Evolutionary conservation across 2,113 vertebrate genomes (phyloP).

Genomic region (Oreochromis niloticus): DNA sequence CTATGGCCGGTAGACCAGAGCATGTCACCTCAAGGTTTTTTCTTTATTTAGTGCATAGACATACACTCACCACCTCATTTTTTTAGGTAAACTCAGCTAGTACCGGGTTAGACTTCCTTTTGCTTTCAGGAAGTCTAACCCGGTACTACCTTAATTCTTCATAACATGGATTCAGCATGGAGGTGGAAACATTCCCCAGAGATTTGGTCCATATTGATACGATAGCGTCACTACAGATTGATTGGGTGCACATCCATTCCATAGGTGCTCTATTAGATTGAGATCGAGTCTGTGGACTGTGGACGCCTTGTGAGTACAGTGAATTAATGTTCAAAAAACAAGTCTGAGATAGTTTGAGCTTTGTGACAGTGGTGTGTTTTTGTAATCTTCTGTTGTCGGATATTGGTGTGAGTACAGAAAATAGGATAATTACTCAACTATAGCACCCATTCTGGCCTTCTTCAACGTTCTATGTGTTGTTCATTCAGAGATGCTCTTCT

Average conservation of each 20-base stretch:
- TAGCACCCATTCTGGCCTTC: neutral
- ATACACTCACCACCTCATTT: neutral
- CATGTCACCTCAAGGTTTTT: neutral
- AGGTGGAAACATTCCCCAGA: neutral
- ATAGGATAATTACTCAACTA: neutral
- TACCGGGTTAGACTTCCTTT: neutral
- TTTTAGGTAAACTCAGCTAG: neutral
- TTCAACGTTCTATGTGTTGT: neutral
- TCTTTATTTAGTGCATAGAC: neutral
- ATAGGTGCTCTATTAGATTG: neutral
- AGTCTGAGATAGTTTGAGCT: neutral
- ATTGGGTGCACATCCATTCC: neutral
- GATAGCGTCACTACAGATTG: neutral
- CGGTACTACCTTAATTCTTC: neutral
- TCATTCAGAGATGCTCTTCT: neutral
- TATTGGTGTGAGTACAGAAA: neutral
- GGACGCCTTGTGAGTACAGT: neutral
- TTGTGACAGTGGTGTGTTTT: neutral
- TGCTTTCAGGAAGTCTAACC: neutral
- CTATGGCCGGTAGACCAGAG: neutral
- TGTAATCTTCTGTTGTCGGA: neutral
- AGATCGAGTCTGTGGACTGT: accelerated
- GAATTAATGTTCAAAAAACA: accelerated
- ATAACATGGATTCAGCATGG: neutral
- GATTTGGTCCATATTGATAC: neutral